A percentile compares a stretch with the other conserved stretches of the same genome.
Evolutionary conservation across 2,113 vertebrate species (phyloP).

Genomic region (Cyanistes caeruleus): DNA sequence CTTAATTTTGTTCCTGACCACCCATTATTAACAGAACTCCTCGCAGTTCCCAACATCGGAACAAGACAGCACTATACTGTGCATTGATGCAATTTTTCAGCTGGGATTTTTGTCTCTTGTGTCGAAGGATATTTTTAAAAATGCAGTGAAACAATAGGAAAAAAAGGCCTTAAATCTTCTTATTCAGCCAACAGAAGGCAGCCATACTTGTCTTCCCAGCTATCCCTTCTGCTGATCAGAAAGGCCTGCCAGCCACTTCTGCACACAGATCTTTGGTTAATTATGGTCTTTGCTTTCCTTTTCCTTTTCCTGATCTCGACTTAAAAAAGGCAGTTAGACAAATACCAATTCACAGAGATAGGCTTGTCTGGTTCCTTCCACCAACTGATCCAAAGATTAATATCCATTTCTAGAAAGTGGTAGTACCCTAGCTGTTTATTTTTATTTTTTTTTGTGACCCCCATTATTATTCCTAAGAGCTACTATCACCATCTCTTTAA

Average conservation of each 20-base stretch:
- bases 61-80: accelerated
- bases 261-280: not conserved
- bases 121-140: not conserved
- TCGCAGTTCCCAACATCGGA: not conserved
- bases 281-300: accelerated
- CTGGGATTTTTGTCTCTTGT: not conserved
- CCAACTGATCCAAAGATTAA: not conserved
- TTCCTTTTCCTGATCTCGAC: not conserved
- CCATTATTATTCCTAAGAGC: not conserved
- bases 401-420: not conserved
- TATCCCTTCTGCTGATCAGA: not conserved
- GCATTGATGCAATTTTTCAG: not conserved
- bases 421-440: not conserved
- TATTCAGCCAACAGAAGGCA: not conserved
- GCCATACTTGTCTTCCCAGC: not conserved
- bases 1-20: accelerated
- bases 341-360: not conserved
- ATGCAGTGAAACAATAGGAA: not conserved
- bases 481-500: not conserved
- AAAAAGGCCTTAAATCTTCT: not conserved
- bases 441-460: accelerated
- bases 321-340: not conserved
- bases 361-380: not conserved
- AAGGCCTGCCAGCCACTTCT: not conserved
- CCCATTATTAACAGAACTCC: not conserved